Evolutionary conservation across 2,888 invertebrate genomes (phyloP).

Genomic region (Ochropleura plecta): DNA sequence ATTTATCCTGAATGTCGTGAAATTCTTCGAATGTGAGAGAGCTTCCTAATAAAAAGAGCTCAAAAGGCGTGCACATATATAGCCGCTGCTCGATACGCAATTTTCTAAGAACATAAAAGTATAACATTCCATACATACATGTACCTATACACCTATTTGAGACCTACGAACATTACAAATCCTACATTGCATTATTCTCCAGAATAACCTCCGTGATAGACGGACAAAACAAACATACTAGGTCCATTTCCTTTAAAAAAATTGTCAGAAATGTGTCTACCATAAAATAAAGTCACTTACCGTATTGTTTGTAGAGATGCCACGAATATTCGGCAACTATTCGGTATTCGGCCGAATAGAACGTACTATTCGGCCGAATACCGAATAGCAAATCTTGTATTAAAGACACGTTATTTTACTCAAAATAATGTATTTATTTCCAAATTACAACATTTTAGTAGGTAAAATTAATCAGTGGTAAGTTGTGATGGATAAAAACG

Average conservation of each 20-base stretch:
- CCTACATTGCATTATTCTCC: background rate
- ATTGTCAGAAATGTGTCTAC: background rate
- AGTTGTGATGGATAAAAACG: too few species aligned
- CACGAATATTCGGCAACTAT: too few species aligned
- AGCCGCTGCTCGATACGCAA: too few species aligned
- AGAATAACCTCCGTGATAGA: background rate
- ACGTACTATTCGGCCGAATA: too few species aligned
- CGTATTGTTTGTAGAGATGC: background rate
- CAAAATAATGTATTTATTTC: too few species aligned
- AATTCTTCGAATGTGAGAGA: background rate
- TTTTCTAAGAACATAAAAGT: slow-evolving; percentile 3
- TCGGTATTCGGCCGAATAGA: too few species aligned
- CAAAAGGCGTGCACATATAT: too few species aligned
- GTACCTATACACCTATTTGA: too few species aligned
- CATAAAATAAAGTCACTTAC: background rate
- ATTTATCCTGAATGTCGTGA: slow-evolving; percentile 2
- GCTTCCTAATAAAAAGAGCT: background rate
- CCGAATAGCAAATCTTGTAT: too few species aligned
- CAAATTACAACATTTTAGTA: too few species aligned
- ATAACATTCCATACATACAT: background rate
- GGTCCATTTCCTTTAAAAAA: background rate
- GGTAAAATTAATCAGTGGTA: too few species aligned
- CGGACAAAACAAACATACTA: background rate
- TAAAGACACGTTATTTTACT: too few species aligned
- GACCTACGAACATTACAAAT: background rate